Evolutionary conservation across 1,140 invertebrate genomes (phyloP).

Genomic region (Procambarus virginalis): DNA sequence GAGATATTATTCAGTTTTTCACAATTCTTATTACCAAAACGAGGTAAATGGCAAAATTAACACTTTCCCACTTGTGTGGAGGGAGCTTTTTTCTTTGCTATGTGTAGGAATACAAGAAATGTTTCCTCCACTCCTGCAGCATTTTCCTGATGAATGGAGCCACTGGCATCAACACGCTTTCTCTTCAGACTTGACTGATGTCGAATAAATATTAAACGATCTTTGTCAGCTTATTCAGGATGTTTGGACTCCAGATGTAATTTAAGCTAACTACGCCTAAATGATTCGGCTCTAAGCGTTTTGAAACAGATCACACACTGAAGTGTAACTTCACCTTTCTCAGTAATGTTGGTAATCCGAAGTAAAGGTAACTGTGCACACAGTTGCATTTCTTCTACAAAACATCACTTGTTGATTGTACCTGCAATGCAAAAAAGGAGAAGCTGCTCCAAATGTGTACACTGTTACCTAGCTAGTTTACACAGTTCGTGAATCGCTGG

Average conservation of each 20-base stretch:
- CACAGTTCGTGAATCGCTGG: too few relatives aligned
- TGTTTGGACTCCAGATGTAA: slow-evolving; percentile 41
- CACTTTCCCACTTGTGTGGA: neutral
- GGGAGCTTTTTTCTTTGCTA: slow-evolving; percentile 40
- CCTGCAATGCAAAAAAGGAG: too few relatives aligned
- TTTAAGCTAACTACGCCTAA: slow-evolving; percentile 16
- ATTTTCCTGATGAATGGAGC: too few relatives aligned
- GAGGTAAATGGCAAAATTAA: slow-evolving; percentile 37
- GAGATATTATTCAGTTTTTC: too few relatives aligned
- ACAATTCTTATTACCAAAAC: slow-evolving; percentile 17
- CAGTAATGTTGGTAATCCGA: slow-evolving; percentile 30
- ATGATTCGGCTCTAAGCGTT: slow-evolving; percentile 17
- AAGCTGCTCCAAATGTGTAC: too few relatives aligned
- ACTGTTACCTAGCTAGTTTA: too few relatives aligned
- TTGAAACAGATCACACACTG: slow-evolving; percentile 9
- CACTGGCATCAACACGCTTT: neutral
- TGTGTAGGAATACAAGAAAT: slow-evolving; percentile 34
- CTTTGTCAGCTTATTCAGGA: slow-evolving; percentile 43
- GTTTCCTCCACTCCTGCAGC: slow-evolving; percentile 37
- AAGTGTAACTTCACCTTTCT: slow-evolving; percentile 45
- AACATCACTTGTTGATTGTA: slow-evolving; percentile 21
- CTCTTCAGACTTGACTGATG: slow-evolving; percentile 21
- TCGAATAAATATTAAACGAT: slow-evolving; percentile 37
- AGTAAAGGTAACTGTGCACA: neutral
- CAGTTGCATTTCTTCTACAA: slow-evolving; percentile 59